phyloP scores from a whole-genome alignment of 1,140 invertebrate species.

The Chironomus tepperi region DNA sequence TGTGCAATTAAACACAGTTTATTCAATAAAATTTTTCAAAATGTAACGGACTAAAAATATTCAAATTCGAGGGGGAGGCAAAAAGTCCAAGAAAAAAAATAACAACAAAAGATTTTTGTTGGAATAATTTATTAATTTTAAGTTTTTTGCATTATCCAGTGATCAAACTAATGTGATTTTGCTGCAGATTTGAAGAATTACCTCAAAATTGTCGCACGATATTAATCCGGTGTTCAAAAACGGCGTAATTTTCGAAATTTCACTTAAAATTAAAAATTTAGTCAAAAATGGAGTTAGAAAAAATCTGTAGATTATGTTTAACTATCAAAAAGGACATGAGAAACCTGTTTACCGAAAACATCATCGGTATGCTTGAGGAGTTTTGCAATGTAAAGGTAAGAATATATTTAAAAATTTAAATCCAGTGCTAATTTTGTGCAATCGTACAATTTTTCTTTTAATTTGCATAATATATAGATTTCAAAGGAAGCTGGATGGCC shows the following conservation, averaged over 20 bases:
- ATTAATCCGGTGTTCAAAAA: background rate
- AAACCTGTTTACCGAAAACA: constrained; percentile 49
- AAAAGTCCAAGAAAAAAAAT: background rate
- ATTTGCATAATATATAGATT: constrained; percentile 32
- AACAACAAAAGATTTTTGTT: background rate
- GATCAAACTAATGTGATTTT: background rate
- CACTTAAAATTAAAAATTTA: background rate
- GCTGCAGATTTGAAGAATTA: background rate
- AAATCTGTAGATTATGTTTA: constrained; percentile 52
- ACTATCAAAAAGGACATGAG: constrained; percentile 52
- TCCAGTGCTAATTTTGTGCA: background rate
- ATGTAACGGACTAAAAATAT: no score
- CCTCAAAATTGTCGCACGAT: background rate
- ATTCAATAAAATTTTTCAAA: no score
- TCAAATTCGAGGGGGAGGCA: no score
- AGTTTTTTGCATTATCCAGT: background rate
- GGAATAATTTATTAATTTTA: background rate
- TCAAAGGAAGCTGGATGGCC: constrained; percentile 47
- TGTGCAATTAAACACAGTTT: no score
- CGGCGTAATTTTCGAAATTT: no score
- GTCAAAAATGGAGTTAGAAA: constrained; percentile 41
- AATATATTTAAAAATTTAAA: background rate
- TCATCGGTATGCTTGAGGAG: constrained; percentile 51
- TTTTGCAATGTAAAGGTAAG: constrained; percentile 48
- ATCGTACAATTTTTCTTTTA: background rate